phyloP scores from a whole-genome alignment of 2,888 invertebrate species.

The Hypercompe scribonia region DNA sequence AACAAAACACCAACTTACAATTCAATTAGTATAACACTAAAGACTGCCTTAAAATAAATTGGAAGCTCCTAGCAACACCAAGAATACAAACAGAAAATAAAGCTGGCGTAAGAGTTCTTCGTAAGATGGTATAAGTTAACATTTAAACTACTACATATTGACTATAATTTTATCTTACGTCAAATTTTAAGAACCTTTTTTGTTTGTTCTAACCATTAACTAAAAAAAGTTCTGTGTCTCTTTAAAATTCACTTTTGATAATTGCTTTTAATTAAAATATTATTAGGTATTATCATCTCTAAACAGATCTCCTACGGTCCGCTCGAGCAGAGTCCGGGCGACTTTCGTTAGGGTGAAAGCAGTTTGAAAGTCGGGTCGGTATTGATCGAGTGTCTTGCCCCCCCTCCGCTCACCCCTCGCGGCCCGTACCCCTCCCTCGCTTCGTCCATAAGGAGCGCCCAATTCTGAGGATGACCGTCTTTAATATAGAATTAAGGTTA shows the following conservation, averaged over 20 bases:
- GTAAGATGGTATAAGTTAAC: background rate
- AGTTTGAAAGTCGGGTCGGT: slow-evolving; percentile 87
- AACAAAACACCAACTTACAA: background rate
- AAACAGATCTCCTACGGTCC: slow-evolving; percentile 59
- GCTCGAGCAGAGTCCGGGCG: slow-evolving; percentile 80
- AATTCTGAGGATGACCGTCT: slow-evolving; percentile 76
- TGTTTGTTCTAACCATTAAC: background rate
- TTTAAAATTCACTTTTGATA: too few relatives aligned
- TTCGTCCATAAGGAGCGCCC: slow-evolving; percentile 73
- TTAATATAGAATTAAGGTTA: slow-evolving; percentile 61
- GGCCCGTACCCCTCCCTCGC: slow-evolving; percentile 55
- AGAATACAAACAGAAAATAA: background rate
- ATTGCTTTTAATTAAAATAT: background rate
- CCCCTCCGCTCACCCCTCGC: slow-evolving; percentile 58
- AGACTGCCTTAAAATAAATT: background rate
- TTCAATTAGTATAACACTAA: background rate
- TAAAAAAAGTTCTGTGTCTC: background rate
- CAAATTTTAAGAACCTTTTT: background rate
- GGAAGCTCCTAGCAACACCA: background rate
- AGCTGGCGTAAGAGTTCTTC: background rate
- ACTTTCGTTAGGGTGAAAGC: slow-evolving; percentile 87
- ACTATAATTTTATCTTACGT: background rate
- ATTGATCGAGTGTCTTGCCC: slow-evolving; percentile 86
- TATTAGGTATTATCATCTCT: slow-evolving; percentile 63
- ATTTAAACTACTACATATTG: background rate